These are phyloP conservation scores for Paradoxurus hermaphroditus DNA, from an alignment of 2,113 vertebrate species.

Conservation along the genomic window DNA sequence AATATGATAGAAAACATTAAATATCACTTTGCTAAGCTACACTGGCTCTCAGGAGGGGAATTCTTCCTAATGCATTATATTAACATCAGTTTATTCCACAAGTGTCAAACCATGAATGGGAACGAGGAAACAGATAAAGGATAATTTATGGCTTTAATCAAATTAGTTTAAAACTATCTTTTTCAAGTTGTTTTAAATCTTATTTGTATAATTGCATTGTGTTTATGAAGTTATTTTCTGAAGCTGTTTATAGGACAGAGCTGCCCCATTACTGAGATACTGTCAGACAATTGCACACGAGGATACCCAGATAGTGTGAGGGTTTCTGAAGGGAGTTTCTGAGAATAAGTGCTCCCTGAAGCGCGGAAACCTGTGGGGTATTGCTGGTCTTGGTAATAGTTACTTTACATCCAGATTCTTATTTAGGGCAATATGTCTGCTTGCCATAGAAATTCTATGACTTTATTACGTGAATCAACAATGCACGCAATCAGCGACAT, in stretches of 20 bases:
- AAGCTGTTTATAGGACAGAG: neutral
- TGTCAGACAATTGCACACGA: neutral
- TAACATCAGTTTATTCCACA: slow-evolving; percentile 82
- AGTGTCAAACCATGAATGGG: slow-evolving; percentile 73
- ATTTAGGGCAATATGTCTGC: neutral
- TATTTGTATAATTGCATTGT: neutral
- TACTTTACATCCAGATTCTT: neutral
- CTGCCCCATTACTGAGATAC: neutral
- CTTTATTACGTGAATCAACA: neutral
- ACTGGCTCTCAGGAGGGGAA: slow-evolving; percentile 79
- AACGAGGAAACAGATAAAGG: slow-evolving; percentile 66
- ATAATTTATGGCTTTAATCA: slow-evolving; percentile 73
- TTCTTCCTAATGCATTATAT: slow-evolving; percentile 76
- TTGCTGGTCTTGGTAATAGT: neutral
- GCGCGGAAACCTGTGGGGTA: neutral
- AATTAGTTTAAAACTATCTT: slow-evolving; percentile 58
- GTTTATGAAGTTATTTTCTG: slow-evolving; percentile 36
- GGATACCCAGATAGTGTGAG: neutral
- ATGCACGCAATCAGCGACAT: neutral
- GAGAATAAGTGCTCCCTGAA: neutral
- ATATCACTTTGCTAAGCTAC: slow-evolving; percentile 82
- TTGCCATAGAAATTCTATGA: neutral
- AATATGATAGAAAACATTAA: slow-evolving; percentile 85
- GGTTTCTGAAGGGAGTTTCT: neutral
- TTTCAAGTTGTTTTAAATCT: slow-evolving; percentile 25